A percentile compares a stretch with the other conserved stretches of the same genome.
These are phyloP conservation scores for Helicolenus hilgendorfi DNA, from an alignment of 2,797 vertebrate genomes.

Conservation along the genomic window DNA sequence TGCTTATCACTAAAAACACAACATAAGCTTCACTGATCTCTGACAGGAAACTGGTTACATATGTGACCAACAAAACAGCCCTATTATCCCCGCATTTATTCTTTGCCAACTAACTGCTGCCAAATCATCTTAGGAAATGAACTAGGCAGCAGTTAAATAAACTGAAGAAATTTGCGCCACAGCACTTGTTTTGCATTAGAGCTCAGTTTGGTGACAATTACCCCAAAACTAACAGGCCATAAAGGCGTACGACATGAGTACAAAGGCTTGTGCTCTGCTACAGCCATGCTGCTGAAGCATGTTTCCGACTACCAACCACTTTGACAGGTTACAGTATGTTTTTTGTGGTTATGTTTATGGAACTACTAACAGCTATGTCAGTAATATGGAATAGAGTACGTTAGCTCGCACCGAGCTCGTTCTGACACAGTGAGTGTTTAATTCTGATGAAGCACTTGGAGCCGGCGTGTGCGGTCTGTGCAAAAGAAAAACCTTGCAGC, in stretches of 20 bases:
- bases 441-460: constrained; percentile 59
- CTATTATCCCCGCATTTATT: not conserved
- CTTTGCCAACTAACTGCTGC: not conserved
- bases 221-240: not conserved
- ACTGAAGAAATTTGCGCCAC: not conserved
- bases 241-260: not conserved
- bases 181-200: not conserved
- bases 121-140: not conserved
- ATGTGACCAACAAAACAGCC: not conserved
- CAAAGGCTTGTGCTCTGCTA: not conserved
- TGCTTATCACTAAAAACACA: not conserved
- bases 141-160: not conserved
- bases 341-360: not conserved
- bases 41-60: not conserved
- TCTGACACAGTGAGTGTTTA: constrained; percentile 44
- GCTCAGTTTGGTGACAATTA: not conserved
- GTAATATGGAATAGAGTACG: not conserved
- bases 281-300: not conserved
- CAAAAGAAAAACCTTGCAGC: constrained; percentile 53
- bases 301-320: not conserved
- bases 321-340: not conserved
- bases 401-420: not conserved
- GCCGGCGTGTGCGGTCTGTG: constrained; percentile 50
- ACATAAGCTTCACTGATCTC: not conserved
- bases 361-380: not conserved